Conservation (phyloP, 1,140 invertebrate species). For the Aphelenchoides besseyi region DNA sequence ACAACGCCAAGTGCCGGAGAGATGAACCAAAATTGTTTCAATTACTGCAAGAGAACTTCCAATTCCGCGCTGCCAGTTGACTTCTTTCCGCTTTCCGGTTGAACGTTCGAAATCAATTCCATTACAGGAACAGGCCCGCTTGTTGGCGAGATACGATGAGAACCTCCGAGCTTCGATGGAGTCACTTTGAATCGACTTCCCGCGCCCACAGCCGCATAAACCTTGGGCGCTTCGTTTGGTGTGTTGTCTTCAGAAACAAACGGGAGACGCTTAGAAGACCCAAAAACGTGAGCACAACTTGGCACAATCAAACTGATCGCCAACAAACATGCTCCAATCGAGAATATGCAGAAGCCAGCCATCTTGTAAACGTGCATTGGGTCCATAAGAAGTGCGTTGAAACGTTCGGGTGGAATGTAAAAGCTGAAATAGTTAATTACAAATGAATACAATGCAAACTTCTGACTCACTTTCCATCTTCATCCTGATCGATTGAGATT, state of each 20-base stretch:
- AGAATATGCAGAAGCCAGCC: constrained; percentile 57
- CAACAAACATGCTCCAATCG: constrained; percentile 54
- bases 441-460: constrained; percentile 28
- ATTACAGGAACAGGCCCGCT: constrained; percentile 58
- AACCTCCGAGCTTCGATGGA: constrained; percentile 39
- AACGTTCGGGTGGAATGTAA: constrained; percentile 57
- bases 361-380: constrained; percentile 49
- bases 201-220: constrained; percentile 43
- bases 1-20: too few relatives aligned
- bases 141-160: constrained; percentile 46
- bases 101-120: constrained; percentile 59
- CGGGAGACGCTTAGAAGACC: constrained; percentile 38
- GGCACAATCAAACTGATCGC: constrained; percentile 56
- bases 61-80: not conserved
- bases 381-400: constrained; percentile 53
- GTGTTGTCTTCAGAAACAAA: constrained; percentile 57
- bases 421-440: constrained; percentile 59
- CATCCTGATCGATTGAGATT: constrained; percentile 50
- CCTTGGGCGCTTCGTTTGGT: constrained; percentile 61
- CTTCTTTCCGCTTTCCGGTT: constrained; percentile 43
- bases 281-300: constrained; percentile 51
- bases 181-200: constrained; percentile 35
- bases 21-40: too few relatives aligned
- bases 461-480: constrained; percentile 38
- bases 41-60: not conserved